Conservation (phyloP, 2,113 vertebrate genomes). For the Gnathonemus echidnorhynchus region DNA sequence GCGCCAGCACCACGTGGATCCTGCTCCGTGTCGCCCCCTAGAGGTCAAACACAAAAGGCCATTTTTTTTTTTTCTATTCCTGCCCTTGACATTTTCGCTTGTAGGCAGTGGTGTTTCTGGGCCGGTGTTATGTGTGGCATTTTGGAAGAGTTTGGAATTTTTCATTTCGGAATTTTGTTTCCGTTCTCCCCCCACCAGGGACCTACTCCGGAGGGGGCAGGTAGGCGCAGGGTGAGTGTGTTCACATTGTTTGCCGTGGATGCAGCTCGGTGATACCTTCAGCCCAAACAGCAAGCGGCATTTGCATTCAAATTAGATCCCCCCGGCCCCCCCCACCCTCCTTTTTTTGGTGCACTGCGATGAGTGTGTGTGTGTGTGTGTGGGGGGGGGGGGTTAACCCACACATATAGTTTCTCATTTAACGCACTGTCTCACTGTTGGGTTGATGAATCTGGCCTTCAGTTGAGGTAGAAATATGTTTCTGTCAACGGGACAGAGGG, state of each 20-base stretch:
- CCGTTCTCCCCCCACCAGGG: background rate
- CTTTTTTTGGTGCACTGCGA: slow-evolving; percentile 3
- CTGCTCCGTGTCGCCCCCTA: background rate
- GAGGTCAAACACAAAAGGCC: slow-evolving; percentile 57
- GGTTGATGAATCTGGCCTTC: slow-evolving; percentile 22
- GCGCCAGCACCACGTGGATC: background rate
- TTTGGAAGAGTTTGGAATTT: background rate
- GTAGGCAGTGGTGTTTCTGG: slow-evolving; percentile 30
- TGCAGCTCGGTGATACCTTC: background rate
- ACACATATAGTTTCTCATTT: slow-evolving; percentile 10
- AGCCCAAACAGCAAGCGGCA: background rate
- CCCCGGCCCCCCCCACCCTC: background rate
- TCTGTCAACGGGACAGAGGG: background rate
- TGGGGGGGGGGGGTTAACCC: slow-evolving; percentile 10
- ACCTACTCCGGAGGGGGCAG: background rate
- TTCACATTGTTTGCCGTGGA: background rate
- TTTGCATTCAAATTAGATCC: slow-evolving; percentile 14
- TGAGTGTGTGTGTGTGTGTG: background rate
- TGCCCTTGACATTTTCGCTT: slow-evolving; percentile 44
- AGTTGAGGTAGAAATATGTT: slow-evolving; percentile 3
- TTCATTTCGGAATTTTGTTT: background rate
- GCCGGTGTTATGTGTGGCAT: background rate
- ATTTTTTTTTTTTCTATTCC: slow-evolving; percentile 42
- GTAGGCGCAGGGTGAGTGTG: background rate
- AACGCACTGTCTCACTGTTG: slow-evolving; percentile 9